Conservation (phyloP, 1,140 invertebrate genomes). For the Sminthurides bifidus region DNA sequence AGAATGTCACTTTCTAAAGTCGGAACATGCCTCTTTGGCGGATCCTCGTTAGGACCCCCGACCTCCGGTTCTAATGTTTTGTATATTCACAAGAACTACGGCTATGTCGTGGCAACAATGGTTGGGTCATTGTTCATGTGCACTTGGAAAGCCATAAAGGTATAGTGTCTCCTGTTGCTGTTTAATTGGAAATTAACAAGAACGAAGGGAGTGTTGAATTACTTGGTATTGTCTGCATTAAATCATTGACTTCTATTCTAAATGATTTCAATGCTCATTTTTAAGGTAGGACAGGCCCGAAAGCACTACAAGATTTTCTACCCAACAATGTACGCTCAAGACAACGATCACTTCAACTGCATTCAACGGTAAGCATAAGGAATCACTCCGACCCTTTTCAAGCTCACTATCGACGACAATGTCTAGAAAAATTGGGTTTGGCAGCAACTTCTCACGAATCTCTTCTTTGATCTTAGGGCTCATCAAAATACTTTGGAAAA, state of each 20-base stretch:
- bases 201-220: no score
- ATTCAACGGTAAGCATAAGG: slow-evolving; percentile 8
- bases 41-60: neutral
- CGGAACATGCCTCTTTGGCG: neutral
- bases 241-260: no score
- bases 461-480: slow-evolving; percentile 33
- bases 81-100: slow-evolving; percentile 34
- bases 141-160: slow-evolving; percentile 35
- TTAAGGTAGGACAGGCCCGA: neutral
- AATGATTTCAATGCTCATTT: no score
- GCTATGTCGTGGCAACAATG: slow-evolving; percentile 35
- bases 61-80: neutral
- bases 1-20: neutral
- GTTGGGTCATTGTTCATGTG: slow-evolving; percentile 36
- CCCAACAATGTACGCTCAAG: slow-evolving; percentile 10
- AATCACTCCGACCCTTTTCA: no score
- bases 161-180: no score
- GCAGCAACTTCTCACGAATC: neutral
- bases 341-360: slow-evolving; percentile 8
- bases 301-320: slow-evolving; percentile 6
- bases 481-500: slow-evolving; percentile 44
- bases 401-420: neutral
- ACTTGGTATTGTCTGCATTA: no score
- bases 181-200: no score
- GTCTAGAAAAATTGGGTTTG: neutral